These are phyloP conservation scores for Saimiri boliviensis DNA, from an alignment of 2,113 vertebrate genomes.

Conservation along the genomic window DNA sequence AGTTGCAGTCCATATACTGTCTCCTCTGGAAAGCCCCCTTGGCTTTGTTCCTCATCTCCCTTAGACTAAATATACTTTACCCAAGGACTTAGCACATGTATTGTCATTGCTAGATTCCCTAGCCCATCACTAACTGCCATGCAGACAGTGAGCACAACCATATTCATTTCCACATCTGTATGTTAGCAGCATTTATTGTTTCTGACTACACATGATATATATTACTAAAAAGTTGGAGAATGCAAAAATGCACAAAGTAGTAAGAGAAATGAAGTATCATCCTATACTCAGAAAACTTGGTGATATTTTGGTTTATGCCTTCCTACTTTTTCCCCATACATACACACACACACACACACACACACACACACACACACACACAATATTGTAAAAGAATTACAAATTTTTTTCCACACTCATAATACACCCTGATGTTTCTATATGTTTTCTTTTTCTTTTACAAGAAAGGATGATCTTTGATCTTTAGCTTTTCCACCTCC, in stretches of 20 bases:
- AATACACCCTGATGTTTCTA: background rate
- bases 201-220: background rate
- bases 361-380: rapidly evolving
- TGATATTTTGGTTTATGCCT: background rate
- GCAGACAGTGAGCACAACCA: background rate
- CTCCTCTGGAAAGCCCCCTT: background rate
- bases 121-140: background rate
- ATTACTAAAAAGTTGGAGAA: background rate
- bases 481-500: background rate
- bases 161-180: background rate
- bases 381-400: no score
- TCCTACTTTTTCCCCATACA: no score
- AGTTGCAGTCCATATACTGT: background rate
- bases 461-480: background rate
- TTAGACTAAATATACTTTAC: background rate
- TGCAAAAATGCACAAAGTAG: background rate
- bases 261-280: background rate
- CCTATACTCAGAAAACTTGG: background rate
- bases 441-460: no score
- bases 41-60: background rate
- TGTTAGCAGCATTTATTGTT: background rate
- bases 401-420: no score
- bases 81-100: background rate
- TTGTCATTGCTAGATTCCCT: background rate
- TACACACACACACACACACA: no score